phyloP scores from a whole-genome alignment of 2,797 vertebrate species.

The Paedocypris micromegethes region DNA sequence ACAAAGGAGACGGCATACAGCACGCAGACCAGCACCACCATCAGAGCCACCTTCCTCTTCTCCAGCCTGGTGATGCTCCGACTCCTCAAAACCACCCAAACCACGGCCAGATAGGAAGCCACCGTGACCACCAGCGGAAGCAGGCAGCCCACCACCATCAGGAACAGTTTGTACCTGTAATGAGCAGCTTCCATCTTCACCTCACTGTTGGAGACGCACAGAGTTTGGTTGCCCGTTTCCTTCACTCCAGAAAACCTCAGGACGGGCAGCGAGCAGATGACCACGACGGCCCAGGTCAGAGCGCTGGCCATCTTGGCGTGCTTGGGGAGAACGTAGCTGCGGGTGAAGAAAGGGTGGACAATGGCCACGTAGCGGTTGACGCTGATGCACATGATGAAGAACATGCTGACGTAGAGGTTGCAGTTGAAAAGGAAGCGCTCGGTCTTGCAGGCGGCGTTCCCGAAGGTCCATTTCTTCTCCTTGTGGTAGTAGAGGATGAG shows the following conservation, averaged over 20 bases:
- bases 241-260: slow-evolving; percentile 57
- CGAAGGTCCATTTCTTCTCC: slow-evolving; percentile 67
- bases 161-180: slow-evolving; percentile 59
- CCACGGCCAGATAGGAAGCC: slow-evolving; percentile 63
- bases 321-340: slow-evolving; percentile 52
- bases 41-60: slow-evolving; percentile 65
- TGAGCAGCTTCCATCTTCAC: neutral
- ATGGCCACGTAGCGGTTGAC: slow-evolving; percentile 74
- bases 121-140: slow-evolving; percentile 74
- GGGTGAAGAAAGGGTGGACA: slow-evolving; percentile 69
- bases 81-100: slow-evolving; percentile 64
- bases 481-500: slow-evolving; percentile 64
- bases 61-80: slow-evolving; percentile 54
- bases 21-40: slow-evolving; percentile 63
- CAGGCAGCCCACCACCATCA: slow-evolving; percentile 64
- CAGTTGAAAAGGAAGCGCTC: slow-evolving; percentile 77
- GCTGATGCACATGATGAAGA: slow-evolving; percentile 79
- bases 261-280: slow-evolving; percentile 61
- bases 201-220: slow-evolving; percentile 56
- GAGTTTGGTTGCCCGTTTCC: accelerated
- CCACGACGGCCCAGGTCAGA: slow-evolving; percentile 61
- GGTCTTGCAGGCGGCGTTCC: slow-evolving; percentile 58
- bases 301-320: slow-evolving; percentile 62
- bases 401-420: slow-evolving; percentile 74
- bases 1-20: slow-evolving; percentile 74